Conservation (phyloP, 2,797 vertebrate species). For the Enteromius anoplus region DNA sequence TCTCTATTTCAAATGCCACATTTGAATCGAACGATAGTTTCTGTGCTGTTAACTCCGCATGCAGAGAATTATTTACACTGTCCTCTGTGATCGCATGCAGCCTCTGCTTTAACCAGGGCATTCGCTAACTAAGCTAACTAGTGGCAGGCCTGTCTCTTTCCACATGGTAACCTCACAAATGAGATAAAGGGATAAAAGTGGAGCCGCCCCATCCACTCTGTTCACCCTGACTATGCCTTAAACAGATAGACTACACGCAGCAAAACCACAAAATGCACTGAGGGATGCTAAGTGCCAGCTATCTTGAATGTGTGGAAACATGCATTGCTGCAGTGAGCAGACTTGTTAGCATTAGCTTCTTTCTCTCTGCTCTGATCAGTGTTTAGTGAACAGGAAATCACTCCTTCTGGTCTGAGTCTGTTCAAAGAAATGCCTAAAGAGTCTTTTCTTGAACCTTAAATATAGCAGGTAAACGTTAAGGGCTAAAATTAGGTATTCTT, state of each 20-base stretch:
- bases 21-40: constrained; percentile 3
- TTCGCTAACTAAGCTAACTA: constrained; percentile 18
- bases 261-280: constrained; percentile 54
- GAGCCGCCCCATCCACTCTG: constrained; percentile 22
- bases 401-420: constrained; percentile 7
- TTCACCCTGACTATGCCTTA: constrained; percentile 34
- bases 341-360: constrained; percentile 23
- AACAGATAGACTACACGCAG: constrained; percentile 44
- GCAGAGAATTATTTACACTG: constrained; percentile 38
- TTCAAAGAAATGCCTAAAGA: constrained; percentile 20
- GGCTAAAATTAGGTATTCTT: constrained; percentile 23
- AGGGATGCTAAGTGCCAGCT: constrained; percentile 59
- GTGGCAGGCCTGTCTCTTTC: constrained; percentile 10
- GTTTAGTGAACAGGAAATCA: constrained; percentile 15
- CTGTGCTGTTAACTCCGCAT: constrained; percentile 36
- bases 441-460: constrained; percentile 15
- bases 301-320: constrained; percentile 55
- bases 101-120: constrained; percentile 23
- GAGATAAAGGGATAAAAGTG: constrained; percentile 22
- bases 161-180: not conserved
- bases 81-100: constrained; percentile 28
- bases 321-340: constrained; percentile 53
- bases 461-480: constrained; percentile 46
- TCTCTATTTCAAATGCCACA: constrained; percentile 13
- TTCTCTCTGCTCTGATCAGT: not conserved